Percentiles rank a stretch among this genome's conserved stretches.
Conservation (phyloP, 2,888 invertebrate genomes). For the Pomacea canaliculata region DNA sequence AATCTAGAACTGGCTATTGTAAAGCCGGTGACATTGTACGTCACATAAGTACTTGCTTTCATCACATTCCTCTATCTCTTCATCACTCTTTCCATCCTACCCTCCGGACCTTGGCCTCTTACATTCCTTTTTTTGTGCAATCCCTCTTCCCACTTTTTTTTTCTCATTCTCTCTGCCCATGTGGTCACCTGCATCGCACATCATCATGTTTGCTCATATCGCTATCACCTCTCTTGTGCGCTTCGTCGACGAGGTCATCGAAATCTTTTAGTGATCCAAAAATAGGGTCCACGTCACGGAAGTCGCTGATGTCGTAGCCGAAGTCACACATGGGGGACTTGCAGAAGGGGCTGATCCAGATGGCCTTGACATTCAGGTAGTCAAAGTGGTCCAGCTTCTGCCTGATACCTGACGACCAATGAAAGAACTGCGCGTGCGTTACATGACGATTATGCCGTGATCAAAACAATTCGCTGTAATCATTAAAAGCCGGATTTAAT, state of each 20-base stretch:
- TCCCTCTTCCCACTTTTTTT: too few relatives aligned
- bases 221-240: constrained; percentile 62
- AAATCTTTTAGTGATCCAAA: constrained; percentile 85
- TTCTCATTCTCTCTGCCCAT: too few relatives aligned
- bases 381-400: constrained; percentile 74
- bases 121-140: too few relatives aligned
- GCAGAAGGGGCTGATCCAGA: constrained; percentile 89
- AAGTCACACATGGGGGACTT: constrained; percentile 87
- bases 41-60: too few relatives aligned
- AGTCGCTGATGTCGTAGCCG: constrained; percentile 88
- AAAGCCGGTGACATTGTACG: too few relatives aligned
- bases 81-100: too few relatives aligned
- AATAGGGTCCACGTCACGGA: constrained; percentile 78
- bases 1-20: too few relatives aligned
- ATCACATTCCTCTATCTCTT: too few relatives aligned
- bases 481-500: not conserved
- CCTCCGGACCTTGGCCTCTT: too few relatives aligned
- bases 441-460: too few relatives aligned
- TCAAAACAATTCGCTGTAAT: not conserved
- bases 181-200: too few relatives aligned
- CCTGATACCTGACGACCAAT: constrained; percentile 29
- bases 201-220: not conserved
- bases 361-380: constrained; percentile 80
- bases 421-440: not conserved
- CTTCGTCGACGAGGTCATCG: constrained; percentile 54